phyloP scores from a whole-genome alignment of 2,797 vertebrate genomes.

The Pogonophryne albipinna region DNA sequence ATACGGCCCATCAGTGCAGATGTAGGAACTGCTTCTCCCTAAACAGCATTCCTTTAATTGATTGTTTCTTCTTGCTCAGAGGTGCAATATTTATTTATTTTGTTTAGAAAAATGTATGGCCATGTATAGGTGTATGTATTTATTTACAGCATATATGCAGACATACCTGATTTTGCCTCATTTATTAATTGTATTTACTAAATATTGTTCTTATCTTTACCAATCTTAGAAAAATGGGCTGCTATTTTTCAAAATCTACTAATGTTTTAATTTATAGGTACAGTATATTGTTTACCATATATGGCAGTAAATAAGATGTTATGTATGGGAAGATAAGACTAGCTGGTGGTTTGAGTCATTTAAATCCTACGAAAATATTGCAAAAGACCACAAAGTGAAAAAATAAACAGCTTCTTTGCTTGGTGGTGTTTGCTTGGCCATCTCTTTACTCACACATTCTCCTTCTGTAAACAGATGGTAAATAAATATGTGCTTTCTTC shows the following conservation, averaged over 20 bases:
- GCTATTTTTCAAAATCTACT: not conserved
- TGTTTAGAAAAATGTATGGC: not conserved
- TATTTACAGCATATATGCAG: too few relatives aligned
- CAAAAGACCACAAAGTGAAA: not conserved
- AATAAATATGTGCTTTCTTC: slow-evolving; percentile 32
- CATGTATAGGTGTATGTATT: too few relatives aligned
- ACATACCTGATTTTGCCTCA: too few relatives aligned
- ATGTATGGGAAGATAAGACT: not conserved
- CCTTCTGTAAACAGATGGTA: slow-evolving; percentile 1
- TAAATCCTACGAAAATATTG: not conserved
- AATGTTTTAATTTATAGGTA: too few relatives aligned
- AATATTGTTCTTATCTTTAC: not conserved
- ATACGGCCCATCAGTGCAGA: not conserved
- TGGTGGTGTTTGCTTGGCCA: not conserved
- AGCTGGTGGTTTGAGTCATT: not conserved
- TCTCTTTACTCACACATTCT: not conserved
- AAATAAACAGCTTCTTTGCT: not conserved
- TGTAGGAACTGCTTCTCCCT: not conserved
- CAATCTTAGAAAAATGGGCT: not conserved
- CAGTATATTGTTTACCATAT: not conserved
- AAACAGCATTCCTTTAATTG: not conserved
- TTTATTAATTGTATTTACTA: not conserved
- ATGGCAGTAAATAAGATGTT: not conserved
- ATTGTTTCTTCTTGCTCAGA: not conserved
- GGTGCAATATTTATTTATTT: not conserved